Percentiles rank a stretch among this genome's conserved stretches.
These are phyloP conservation scores for Limnephilus lunatus DNA, from an alignment of 2,888 invertebrate species.

Conservation along the genomic window DNA sequence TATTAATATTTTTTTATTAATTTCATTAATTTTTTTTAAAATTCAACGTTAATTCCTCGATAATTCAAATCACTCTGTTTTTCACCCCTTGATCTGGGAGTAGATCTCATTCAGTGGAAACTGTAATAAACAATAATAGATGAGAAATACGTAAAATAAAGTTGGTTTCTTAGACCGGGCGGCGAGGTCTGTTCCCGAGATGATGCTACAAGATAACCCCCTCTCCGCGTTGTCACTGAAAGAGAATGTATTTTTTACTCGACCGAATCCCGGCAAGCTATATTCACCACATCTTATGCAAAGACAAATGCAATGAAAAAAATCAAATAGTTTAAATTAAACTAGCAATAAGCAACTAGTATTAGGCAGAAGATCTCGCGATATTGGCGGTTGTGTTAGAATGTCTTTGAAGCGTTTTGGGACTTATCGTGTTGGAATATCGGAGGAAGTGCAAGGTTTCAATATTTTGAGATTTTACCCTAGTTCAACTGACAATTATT, in stretches of 20 bases:
- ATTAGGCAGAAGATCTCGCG: neutral
- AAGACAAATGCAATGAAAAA: neutral
- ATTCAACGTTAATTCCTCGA: neutral
- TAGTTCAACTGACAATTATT: too few relatives aligned
- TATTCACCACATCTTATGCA: constrained; percentile 5
- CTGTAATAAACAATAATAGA: constrained; percentile 32
- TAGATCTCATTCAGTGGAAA: neutral
- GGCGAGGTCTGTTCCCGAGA: constrained; percentile 47
- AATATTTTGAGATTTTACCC: too few relatives aligned
- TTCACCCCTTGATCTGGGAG: neutral
- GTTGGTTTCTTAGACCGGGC: neutral
- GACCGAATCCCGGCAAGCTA: neutral
- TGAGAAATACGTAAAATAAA: constrained; percentile 51
- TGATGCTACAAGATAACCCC: constrained; percentile 61
- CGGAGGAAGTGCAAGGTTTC: too few relatives aligned
- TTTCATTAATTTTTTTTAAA: neutral
- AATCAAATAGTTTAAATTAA: neutral
- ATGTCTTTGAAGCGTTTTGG: too few relatives aligned
- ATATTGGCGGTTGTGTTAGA: neutral
- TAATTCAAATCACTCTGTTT: neutral
- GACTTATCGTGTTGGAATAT: too few relatives aligned
- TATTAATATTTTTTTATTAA: too few relatives aligned
- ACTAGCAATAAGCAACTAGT: neutral
- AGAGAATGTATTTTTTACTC: constrained; percentile 59
- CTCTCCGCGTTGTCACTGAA: constrained; percentile 55